Conservation (phyloP, 2,113 vertebrate genomes). For the Gambusia affinis region DNA sequence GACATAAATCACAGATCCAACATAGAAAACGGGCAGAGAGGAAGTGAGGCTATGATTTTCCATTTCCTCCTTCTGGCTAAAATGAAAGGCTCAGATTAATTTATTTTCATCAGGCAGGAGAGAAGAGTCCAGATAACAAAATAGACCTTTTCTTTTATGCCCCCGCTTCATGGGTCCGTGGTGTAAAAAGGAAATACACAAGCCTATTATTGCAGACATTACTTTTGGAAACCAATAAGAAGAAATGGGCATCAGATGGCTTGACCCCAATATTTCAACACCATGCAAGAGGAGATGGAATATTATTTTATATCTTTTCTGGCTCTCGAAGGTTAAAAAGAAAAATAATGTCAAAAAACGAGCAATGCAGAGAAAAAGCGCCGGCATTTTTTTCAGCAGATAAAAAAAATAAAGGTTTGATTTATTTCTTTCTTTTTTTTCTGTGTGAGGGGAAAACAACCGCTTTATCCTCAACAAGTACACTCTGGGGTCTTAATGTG, state of each 20-base stretch:
- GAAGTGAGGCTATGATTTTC: conserved; percentile 29
- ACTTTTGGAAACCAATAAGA: conserved; percentile 37
- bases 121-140: conserved; percentile 23
- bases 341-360: neutral
- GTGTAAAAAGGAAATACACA: conserved; percentile 17
- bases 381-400: too few relatives aligned
- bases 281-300: neutral
- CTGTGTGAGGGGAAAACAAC: too few relatives aligned
- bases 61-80: conserved; percentile 23
- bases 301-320: neutral
- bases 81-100: conserved; percentile 52
- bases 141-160: conserved; percentile 19
- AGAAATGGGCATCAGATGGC: conserved; percentile 33
- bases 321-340: neutral
- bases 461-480: too few relatives aligned
- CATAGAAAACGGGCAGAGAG: conserved; percentile 34
- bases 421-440: too few relatives aligned
- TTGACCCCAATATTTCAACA: conserved; percentile 30
- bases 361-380: too few relatives aligned
- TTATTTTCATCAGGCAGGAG: conserved; percentile 46
- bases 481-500: too few relatives aligned
- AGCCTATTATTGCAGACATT: conserved; percentile 43
- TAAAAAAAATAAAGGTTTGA: too few relatives aligned
- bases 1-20: conserved; percentile 31
- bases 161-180: conserved; percentile 6